Evolutionary conservation across 2,113 vertebrate species (phyloP), one percentile per base, ranked within the genome.

Genomic region (Tympanuchus pallidicinctus): DNA sequence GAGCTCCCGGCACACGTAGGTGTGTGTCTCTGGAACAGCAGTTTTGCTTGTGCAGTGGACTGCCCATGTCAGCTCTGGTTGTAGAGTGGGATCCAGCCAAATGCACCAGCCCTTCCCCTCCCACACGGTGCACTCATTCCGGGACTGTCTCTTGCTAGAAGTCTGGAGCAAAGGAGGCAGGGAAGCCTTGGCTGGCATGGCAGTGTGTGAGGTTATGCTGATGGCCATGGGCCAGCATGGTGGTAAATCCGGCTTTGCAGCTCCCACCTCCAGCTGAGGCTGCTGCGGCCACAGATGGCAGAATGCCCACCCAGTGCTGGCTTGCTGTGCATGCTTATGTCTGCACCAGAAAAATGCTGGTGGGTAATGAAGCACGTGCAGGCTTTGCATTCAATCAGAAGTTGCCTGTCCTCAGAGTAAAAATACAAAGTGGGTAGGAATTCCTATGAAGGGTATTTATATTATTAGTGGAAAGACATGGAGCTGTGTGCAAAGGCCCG

Each of bases 211-310:
- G 61, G 76, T 90, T 80, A 75, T 60, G 56, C 63, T 91, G 67
- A 63, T 95, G 91, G 94, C 94, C 94, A 54, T 48, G 30, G 48
- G 84, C 89, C 91, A 91, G 75, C 74, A 57, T 82, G 63, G 78
- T 6, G 5, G 89, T 89, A 95, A 89, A 95, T 96, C 93, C 84
- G 50, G 87, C 82, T 95, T 89, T 89, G 60, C 48, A 18, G 61
- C 65, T 89, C 52, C 81, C 60, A 66, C 81, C 81, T 34, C 80
- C n/a, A 45, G 65, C 84, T 84, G 87, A 69, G 87, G 8, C 57
- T 69, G 81, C 81, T 1, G 0, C 0, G 0, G 84, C 73, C 40
- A 34, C 9, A 2, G 64, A 43, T 56, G 67, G 89, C 80, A 78
- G 50, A 89, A 81, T 81, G 69, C 30, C 0, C 1, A 6, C 28